phyloP scores from a whole-genome alignment of 37 sponge, comb jelly and placozoan species.

The Trichoplax adhaerens region DNA sequence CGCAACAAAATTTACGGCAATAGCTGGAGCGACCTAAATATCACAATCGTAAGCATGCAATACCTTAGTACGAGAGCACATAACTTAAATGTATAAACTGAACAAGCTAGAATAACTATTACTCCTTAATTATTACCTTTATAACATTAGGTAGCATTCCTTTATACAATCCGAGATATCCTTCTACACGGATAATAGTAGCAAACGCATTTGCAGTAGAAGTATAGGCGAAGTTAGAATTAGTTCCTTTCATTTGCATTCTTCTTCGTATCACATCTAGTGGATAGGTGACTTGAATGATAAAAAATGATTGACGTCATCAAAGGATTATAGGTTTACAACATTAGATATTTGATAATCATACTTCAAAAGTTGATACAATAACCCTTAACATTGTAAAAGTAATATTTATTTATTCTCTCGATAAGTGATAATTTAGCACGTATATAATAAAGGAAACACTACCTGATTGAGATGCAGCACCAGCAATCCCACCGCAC shows the following conservation, averaged over 20 bases:
- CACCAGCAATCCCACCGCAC: slow-evolving; percentile 47
- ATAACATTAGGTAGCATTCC: background rate
- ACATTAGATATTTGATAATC: too few relatives aligned
- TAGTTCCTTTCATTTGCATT: slow-evolving; percentile 49
- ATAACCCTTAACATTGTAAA: too few relatives aligned
- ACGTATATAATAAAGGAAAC: too few relatives aligned
- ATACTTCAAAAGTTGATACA: too few relatives aligned
- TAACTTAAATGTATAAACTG: background rate
- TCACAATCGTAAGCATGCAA: background rate
- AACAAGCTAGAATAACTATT: background rate
- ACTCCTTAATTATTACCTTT: slow-evolving; percentile 5
- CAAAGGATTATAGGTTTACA: too few relatives aligned
- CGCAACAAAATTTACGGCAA: slow-evolving; percentile 45
- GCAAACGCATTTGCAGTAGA: slow-evolving; percentile 29
- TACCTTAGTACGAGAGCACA: background rate
- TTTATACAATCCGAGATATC: slow-evolving; percentile 36
- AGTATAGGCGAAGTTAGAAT: slow-evolving; percentile 18
- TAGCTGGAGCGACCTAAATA: slow-evolving; percentile 35
- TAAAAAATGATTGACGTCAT: too few relatives aligned
- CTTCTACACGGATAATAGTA: slow-evolving; percentile 27
- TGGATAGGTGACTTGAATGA: slow-evolving; percentile 33
- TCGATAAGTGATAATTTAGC: too few relatives aligned
- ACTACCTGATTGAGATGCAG: slow-evolving; percentile 34
- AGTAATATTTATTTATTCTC: too few relatives aligned
- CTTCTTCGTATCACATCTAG: slow-evolving; percentile 50